These are phyloP conservation scores for Brachypalpus laphriformis DNA, from an alignment of 2,888 invertebrate genomes.

Conservation along the genomic window DNA sequence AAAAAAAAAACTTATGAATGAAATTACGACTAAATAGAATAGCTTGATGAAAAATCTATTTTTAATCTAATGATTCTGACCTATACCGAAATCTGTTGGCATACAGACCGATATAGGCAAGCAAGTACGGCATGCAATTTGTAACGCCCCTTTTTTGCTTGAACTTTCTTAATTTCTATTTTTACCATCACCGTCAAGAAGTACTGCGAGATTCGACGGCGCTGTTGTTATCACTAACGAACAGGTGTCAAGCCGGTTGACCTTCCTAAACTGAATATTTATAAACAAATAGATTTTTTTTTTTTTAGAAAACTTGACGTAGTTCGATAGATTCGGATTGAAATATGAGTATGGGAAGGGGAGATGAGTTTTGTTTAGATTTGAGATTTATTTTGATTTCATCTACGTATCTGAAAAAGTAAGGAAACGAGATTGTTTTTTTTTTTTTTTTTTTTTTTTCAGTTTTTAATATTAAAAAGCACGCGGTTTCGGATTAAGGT, in stretches of 20 bases:
- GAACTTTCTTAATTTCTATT: slow-evolving; percentile 37
- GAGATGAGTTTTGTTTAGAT: background rate
- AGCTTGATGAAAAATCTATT: slow-evolving; percentile 48
- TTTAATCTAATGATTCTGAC: slow-evolving; percentile 65
- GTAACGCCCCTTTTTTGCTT: slow-evolving; percentile 9
- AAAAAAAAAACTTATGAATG: slow-evolving; percentile 49
- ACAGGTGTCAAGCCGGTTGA: slow-evolving; percentile 49
- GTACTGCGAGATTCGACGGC: background rate
- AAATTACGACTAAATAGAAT: slow-evolving; percentile 14
- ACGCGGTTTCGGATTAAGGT: too few relatives aligned
- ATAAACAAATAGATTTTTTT: slow-evolving; percentile 40
- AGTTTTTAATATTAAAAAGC: too few relatives aligned
- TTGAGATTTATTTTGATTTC: background rate
- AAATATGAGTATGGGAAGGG: too few relatives aligned
- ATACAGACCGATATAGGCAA: background rate
- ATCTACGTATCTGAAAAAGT: background rate
- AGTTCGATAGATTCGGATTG: background rate
- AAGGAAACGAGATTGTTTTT: background rate
- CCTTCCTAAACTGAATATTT: slow-evolving; percentile 49
- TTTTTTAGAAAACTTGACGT: background rate
- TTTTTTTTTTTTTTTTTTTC: too few relatives aligned
- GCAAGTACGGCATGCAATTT: slow-evolving; percentile 3
- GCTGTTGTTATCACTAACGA: slow-evolving; percentile 46
- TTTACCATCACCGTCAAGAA: background rate
- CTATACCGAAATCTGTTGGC: slow-evolving; percentile 15